Conservation (phyloP, 1,140 invertebrate species). For the Heliconius nattereri region DNA sequence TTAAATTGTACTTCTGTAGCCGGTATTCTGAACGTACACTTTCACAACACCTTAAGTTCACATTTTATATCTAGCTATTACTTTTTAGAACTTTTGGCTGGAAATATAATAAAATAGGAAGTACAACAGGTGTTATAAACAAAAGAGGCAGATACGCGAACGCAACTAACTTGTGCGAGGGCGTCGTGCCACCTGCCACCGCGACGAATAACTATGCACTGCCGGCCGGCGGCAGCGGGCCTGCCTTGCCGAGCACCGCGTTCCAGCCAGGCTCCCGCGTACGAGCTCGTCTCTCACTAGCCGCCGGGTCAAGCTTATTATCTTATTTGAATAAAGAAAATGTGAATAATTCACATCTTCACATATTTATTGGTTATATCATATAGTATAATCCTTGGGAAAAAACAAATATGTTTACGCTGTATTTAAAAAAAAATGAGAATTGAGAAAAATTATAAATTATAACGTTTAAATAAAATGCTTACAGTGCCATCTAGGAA, state of each 20-base stretch:
- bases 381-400: background rate
- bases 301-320: background rate
- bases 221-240: slow-evolving; percentile 56
- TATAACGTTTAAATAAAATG: background rate
- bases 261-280: slow-evolving; percentile 40
- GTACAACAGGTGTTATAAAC: slow-evolving; percentile 73
- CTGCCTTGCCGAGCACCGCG: slow-evolving; percentile 41
- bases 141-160: slow-evolving; percentile 69
- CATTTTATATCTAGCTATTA: slow-evolving; percentile 47
- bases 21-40: slow-evolving; percentile 68
- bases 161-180: slow-evolving; percentile 53
- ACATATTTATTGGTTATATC: background rate
- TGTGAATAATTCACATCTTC: background rate
- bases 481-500: slow-evolving; percentile 16
- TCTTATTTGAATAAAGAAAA: background rate
- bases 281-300: slow-evolving; percentile 33
- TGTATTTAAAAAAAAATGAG: background rate
- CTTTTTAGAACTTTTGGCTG: slow-evolving; percentile 20
- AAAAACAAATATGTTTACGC: background rate
- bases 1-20: slow-evolving; percentile 71
- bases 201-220: slow-evolving; percentile 70
- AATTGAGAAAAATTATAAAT: background rate
- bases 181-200: slow-evolving; percentile 69
- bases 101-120: slow-evolving; percentile 18
- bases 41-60: slow-evolving; percentile 72